These are phyloP conservation scores for Teleogryllus oceanicus DNA, from an alignment of 2,888 invertebrate species.

Conservation along the genomic window DNA sequence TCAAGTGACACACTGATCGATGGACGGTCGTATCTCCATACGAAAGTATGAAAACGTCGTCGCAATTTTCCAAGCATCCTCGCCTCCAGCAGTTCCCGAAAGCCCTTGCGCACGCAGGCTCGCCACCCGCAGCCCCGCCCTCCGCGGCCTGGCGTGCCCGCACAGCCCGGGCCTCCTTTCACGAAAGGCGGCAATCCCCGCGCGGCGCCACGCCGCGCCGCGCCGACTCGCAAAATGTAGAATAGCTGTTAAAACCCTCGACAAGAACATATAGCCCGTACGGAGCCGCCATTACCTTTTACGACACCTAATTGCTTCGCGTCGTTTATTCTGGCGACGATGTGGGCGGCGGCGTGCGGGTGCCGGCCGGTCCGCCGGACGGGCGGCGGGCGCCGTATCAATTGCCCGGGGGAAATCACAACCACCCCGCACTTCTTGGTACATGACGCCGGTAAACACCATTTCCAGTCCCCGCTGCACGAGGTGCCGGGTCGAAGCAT, in stretches of 20 bases:
- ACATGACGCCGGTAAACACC: neutral
- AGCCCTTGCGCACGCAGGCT: no score
- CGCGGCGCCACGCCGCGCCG: no score
- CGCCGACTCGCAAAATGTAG: neutral
- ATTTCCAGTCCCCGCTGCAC: no score
- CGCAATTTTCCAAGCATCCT: no score
- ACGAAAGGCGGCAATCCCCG: neutral
- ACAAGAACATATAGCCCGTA: conserved; percentile 4
- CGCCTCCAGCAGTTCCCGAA: no score
- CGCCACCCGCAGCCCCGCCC: neutral
- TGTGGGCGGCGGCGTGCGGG: no score
- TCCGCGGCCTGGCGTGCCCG: neutral
- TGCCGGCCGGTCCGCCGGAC: neutral
- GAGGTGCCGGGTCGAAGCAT: no score
- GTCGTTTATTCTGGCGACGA: neutral
- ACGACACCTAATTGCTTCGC: conserved; percentile 1
- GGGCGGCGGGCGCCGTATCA: neutral
- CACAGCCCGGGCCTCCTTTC: neutral
- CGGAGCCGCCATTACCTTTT: neutral
- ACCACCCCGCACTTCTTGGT: neutral
- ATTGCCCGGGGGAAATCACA: neutral
- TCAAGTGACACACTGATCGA: no score
- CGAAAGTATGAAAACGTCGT: no score
- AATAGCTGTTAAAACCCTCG: neutral
- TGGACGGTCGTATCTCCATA: no score